These are phyloP conservation scores for Entomobrya multifasciata DNA, from an alignment of 2,888 invertebrate genomes.

Conservation along the genomic window DNA sequence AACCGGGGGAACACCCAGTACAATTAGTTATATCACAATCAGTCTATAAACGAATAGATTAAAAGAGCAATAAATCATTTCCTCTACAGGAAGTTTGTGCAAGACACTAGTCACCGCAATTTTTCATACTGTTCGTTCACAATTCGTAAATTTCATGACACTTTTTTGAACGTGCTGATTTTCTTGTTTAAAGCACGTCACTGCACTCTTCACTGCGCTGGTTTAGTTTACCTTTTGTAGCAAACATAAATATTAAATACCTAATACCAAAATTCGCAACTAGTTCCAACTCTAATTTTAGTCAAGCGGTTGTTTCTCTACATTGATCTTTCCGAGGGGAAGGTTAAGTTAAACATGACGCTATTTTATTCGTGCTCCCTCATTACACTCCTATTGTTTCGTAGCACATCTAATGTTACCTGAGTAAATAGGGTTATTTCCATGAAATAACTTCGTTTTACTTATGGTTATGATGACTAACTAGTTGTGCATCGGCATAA, in stretches of 20 bases:
- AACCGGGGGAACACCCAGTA: not conserved
- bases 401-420: not conserved
- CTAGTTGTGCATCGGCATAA: not conserved
- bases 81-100: slow-evolving; percentile 6
- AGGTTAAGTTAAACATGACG: not conserved
- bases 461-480: not conserved
- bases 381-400: slow-evolving; percentile 29
- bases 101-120: not conserved
- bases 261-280: no score
- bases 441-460: slow-evolving; percentile 21
- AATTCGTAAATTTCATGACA: not conserved
- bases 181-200: not conserved
- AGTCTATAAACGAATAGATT: slow-evolving; percentile 3
- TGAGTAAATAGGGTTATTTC: slow-evolving; percentile 28
- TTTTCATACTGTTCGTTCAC: not conserved
- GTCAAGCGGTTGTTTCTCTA: not conserved
- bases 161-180: not conserved
- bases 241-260: no score
- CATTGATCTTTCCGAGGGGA: not conserved
- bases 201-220: no score
- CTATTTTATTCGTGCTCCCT: not conserved
- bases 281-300: not conserved
- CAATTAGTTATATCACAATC: not conserved
- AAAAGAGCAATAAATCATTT: not conserved
- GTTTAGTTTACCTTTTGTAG: no score